A percentile compares a stretch with the other conserved stretches of the same genome.
These are phyloP conservation scores for Meloidogyne hapla DNA, from an alignment of 1,140 invertebrate species.

Conservation along the genomic window DNA sequence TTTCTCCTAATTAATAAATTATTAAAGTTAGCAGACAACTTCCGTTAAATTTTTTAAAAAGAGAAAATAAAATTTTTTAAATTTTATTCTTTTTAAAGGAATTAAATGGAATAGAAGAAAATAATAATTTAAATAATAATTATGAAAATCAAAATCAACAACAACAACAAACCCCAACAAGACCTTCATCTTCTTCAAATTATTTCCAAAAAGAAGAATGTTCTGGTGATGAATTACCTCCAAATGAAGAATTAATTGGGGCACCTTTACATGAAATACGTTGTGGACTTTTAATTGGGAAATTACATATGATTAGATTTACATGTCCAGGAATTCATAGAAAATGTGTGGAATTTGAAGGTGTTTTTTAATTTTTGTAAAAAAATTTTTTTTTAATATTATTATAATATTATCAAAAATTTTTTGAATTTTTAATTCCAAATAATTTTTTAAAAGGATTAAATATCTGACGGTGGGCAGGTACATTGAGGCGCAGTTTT, in stretches of 20 bases:
- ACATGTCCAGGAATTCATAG: slow-evolving; percentile 67
- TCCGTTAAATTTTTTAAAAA: too few relatives aligned
- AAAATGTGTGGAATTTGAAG: slow-evolving; percentile 65
- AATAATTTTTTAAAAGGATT: too few relatives aligned
- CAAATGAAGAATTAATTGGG: slow-evolving; percentile 17
- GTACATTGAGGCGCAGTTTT: too few relatives aligned
- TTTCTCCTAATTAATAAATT: too few relatives aligned
- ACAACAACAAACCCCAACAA: slow-evolving; percentile 1
- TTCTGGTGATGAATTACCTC: slow-evolving; percentile 31
- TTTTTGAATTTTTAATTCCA: too few relatives aligned
- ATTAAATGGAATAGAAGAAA: background rate
- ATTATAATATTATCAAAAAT: too few relatives aligned
- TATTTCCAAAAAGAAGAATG: background rate
- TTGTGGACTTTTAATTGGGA: slow-evolving; percentile 64
- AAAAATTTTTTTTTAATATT: too few relatives aligned
- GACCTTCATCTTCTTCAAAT: background rate
- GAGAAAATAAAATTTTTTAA: too few relatives aligned
- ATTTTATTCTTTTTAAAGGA: background rate
- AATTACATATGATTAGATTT: slow-evolving; percentile 65
- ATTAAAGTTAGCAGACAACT: too few relatives aligned
- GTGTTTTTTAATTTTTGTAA: slow-evolving; percentile 26
- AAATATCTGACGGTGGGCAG: too few relatives aligned
- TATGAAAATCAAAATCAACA: background rate
- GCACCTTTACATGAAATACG: slow-evolving; percentile 61
- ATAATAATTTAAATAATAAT: background rate